These are phyloP conservation scores for Patella ulyssiponensis DNA, from an alignment of 2,888 invertebrate species.

Conservation along the genomic window DNA sequence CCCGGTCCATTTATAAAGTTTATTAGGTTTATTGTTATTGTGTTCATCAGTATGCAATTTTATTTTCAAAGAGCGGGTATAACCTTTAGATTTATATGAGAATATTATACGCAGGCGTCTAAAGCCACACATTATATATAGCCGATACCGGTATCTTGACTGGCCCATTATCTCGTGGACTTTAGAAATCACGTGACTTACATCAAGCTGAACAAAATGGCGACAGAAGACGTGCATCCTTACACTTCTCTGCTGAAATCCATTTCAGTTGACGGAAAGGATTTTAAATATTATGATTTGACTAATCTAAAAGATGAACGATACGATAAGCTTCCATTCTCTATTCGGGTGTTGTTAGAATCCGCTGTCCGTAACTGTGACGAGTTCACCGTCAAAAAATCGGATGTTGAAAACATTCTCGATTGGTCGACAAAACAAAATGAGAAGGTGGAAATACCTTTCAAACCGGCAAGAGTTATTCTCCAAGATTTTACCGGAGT, in stretches of 20 bases:
- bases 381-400: slow-evolving; percentile 84
- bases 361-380: slow-evolving; percentile 97
- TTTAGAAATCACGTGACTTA: slow-evolving; percentile 2
- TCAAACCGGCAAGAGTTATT: slow-evolving; percentile 95
- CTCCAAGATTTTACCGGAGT: slow-evolving; percentile 89
- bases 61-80: too few species aligned
- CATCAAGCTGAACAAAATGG: slow-evolving; percentile 10
- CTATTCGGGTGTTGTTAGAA: slow-evolving; percentile 92
- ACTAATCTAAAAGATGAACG: slow-evolving; percentile 26
- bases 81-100: too few species aligned
- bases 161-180: not conserved
- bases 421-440: slow-evolving; percentile 87
- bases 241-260: slow-evolving; percentile 20
- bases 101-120: too few species aligned
- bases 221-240: slow-evolving; percentile 16
- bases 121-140: too few species aligned
- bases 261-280: slow-evolving; percentile 21
- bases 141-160: too few species aligned
- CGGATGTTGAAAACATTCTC: slow-evolving; percentile 90
- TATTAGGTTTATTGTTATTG: too few species aligned
- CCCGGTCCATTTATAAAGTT: too few species aligned
- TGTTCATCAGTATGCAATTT: too few species aligned
- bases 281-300: slow-evolving; percentile 22
- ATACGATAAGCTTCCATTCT: slow-evolving; percentile 82
- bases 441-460: slow-evolving; percentile 89